Evolutionary conservation across 2,888 invertebrate genomes (phyloP), one percentile per base, ranked within the genome.

Genomic region (Vesta saturnalis): DNA sequence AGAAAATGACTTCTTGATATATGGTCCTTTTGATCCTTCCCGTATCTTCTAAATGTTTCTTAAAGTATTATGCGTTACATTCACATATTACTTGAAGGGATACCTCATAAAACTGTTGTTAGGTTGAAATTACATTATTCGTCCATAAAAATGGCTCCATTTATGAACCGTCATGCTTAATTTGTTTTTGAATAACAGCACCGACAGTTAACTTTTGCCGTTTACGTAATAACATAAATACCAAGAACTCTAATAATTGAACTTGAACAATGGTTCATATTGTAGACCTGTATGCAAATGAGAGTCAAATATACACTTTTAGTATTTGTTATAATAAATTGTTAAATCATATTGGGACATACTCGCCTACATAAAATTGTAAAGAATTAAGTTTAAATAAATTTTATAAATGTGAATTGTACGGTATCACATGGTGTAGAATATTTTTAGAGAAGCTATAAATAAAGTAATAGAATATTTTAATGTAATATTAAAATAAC

Each of bases 1-100:
- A 76, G 74, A 73, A 75, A 77, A 78, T 77, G 76, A 77, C 77
- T 77, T 75, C 71, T 73, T 77, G 78, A 78, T 76, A 77, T 77
- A 78, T 77, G 71, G 72, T 73, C 72, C 72, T 75, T 75, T 74
- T 75, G 74, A 77, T 75, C 73, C 69, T 63, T 63, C 23, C 55
- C 69, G 64, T 64, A 69, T 64, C 69, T 57, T 69, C 60, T 56
- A 58, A 60, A 57, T 64, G 64, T 46, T 52, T n/a, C 57, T 56
- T 64, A 54, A 69, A 69, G 64, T 64, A 61, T 66, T 60, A 47
- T 19, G 55, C 56, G 61, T 49, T 60, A 60, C 65, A 39, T 55
- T 64, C 60, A 43, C 59, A 65, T 56, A 54, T 60, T 43, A 23
- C 59, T 64, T 64, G 57, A 55, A 64, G 52, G 59, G 21, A 55